Base-by-base conservation (phyloP, 2,113 vertebrate species). In the Mustelus asterias region DNA sequence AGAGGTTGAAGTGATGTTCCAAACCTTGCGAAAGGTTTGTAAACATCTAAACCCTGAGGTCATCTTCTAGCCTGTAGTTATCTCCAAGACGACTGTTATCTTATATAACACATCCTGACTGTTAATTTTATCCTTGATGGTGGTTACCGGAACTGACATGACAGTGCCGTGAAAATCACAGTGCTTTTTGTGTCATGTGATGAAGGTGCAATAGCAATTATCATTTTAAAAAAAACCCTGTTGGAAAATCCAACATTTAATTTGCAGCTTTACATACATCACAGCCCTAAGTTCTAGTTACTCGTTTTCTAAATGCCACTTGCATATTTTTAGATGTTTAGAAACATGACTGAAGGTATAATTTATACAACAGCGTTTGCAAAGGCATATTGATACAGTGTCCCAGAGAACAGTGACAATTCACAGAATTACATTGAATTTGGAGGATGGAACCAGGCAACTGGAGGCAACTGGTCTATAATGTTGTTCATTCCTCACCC, bases 41-140 rank as follows among this genome's bases (percentile, higher is more conserved):
- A 16, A 72, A 9, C 41, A 41, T 67, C 65, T 67, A 16, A 69
- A 69, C 63, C 67, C 67, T 48, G 67, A 29, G 37, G 67, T 76
- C 37, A 54, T 70, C 67, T 22, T 29, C 22, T 29, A 72, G 69
- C 41, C 67, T 95, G 67, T 26, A 33, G 94, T 24, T 95, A 26
- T 72, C 94, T 72, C 41, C 94, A 95, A 72, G 41, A 76, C 67
- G 72, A 95, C 94, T 95, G 94, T 26, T 95, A 48, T 95, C 54
- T 95, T 72, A 48, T 72, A 95, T 95, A 48, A 72, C 54, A 18
- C 41, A 44, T 48, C 3, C 13, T 26, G 13, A 69, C 16, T 48
- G 94, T 76, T 95, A 95, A 76, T 95, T 95, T 72, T 95, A 54
- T 95, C 94, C 37, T 29, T 76, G 41, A 33, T 6, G 67, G 67